Evolutionary conservation across 2,888 invertebrate species (phyloP), one percentile per base, ranked within the genome.

Genomic region (Eulithis prunata): DNA sequence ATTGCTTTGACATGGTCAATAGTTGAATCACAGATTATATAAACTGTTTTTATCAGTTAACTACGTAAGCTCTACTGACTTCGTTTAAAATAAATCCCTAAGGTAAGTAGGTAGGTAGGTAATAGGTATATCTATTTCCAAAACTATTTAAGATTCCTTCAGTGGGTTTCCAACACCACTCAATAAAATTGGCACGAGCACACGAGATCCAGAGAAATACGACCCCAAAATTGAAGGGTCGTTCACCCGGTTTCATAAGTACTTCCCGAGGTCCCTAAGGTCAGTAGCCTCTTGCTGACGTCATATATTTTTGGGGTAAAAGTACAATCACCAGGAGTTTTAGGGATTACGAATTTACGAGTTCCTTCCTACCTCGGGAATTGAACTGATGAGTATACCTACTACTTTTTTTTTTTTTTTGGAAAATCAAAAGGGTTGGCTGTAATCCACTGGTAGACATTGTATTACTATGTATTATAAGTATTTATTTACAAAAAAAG

Each of bases 221-320:
- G 71, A 75, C 78, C 80, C 79, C 73, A 73, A 53, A 59, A 49
- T 61, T 47, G n/a, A 36, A 69, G 71, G 79, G 79, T 78, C 78
- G 64, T 76, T 80, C 76, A 81, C 77, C 78, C 75, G 61, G 68
- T 69, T 71, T 71, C 72, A 71, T 70, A 51, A 59, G 47, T 57
- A 32, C 13, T 62, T 45, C 21, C 68, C 56, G 57, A 71, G 74
- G 74, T 69, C 71, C 68, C 68, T 57, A 46, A 72, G 79, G 71
- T 77, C 77, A 70, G 62, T 57, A 71, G 75, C 72, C 78, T 56
- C 66, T 2, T 72, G 75, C 68, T 76, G 73, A 80, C 79, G 80
- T 80, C 79, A 78, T 69, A 62, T 64, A 57, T 62, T 73, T 32
- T 65, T 71, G 69, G 73, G 71, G 73, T 64, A 65, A 60, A 66